Evolutionary conservation across 2,797 vertebrate species (phyloP).

Genomic region (Sebastes steindachneri): DNA sequence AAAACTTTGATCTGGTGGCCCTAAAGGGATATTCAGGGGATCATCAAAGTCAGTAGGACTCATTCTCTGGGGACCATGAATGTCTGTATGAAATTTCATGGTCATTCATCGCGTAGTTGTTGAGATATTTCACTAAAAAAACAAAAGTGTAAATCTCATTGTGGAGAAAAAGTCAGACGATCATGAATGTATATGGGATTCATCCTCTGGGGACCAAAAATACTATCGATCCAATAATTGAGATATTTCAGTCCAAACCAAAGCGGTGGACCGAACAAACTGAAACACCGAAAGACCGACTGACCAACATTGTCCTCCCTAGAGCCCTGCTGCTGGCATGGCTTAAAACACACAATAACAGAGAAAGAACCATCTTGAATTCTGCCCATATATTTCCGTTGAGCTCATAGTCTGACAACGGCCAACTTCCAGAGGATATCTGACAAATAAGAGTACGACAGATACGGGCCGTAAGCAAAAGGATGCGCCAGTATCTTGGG

Average conservation of each 20-base stretch:
- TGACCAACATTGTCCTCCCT: not conserved
- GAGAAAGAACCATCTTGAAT: not conserved
- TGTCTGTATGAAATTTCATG: not conserved
- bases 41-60: not conserved
- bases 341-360: not conserved
- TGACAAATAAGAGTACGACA: conserved; percentile 7
- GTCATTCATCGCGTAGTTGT: not conserved
- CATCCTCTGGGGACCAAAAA: not conserved
- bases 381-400: not conserved
- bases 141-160: not conserved
- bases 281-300: not conserved
- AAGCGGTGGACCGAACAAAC: not conserved
- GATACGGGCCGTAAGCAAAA: conserved; percentile 17
- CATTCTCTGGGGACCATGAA: not conserved
- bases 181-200: not conserved
- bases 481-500: conserved; percentile 11
- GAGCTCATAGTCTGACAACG: conserved; percentile 22
- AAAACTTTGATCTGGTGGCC: not conserved
- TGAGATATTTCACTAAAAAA: not conserved
- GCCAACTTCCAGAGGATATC: conserved; percentile 15
- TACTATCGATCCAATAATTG: not conserved
- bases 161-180: not conserved
- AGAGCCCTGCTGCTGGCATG: not conserved
- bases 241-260: not conserved
- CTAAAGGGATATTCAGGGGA: not conserved